Base-by-base conservation (phyloP, 1,140 invertebrate genomes). In the Bombyx mori region DNA sequence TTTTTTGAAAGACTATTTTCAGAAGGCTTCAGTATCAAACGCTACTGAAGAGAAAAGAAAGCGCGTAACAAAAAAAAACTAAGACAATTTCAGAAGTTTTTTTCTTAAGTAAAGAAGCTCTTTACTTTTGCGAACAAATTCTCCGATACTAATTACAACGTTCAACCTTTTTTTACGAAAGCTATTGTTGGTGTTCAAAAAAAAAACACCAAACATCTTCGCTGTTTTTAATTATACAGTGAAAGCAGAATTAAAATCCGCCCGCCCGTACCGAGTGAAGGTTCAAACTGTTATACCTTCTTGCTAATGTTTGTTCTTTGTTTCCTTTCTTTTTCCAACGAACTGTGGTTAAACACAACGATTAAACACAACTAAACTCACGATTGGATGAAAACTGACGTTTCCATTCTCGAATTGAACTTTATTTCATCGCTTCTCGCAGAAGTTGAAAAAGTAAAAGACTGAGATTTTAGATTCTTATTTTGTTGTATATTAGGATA, bases 201-300 rank as follows among this genome's bases (percentile, higher is more conserved):
- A 60, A 73, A 72, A 73, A 61, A 54, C 62, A 47, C 67, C 52
- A 47, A 58, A 57, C 61, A 65, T 56, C 66, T 62, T 68, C 65
- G 60, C 68, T 69, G 65, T 81, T 81, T 50, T 77, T 76, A 77
- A 81, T 81, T 77, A 76, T 71, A 75, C 69, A 69, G 67, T 69
- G 73, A 69, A 77, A 69, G 76, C 69, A 75, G 79, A 78, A 79
- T 81, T 81, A 77, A 81, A 81, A 81, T 74, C 71, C 76, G 68
- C 61, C 71, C 69, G 69, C 44, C 72, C 75, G 70, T 70, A 72
- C 57, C 69, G 72, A 76, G 74, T 63, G 72, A 35, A 35, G 26
- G 60, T 59, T 63, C 60, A 58, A 62, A 63, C 61, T 62, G 63
- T 35, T 35, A 35, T 60, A 54, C 67, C 68, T 66, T 74, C 69